A percentile compares a stretch with the other conserved stretches of the same genome.
phyloP scores from a whole-genome alignment of 2,113 vertebrate species.

The Notothenia rossii region DNA sequence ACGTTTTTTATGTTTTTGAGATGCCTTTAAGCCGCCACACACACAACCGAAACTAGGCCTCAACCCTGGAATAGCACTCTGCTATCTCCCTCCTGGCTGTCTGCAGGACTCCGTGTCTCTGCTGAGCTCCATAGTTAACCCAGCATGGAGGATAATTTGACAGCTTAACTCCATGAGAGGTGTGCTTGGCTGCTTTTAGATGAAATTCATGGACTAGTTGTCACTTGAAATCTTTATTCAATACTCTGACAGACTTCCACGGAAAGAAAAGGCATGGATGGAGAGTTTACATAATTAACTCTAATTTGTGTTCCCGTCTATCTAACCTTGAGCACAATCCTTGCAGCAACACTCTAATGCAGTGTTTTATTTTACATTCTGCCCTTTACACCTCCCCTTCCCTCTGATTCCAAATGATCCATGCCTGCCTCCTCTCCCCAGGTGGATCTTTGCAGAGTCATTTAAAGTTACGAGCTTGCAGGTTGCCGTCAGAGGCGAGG shows the following conservation, averaged over 20 bases:
- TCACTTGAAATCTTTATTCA: slow-evolving; percentile 56
- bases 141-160: slow-evolving; percentile 44
- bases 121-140: slow-evolving; percentile 33
- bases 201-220: slow-evolving; percentile 43
- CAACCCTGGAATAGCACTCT: background rate
- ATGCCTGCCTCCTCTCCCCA: slow-evolving; percentile 14
- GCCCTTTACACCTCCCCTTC: slow-evolving; percentile 31
- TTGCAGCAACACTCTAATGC: slow-evolving; percentile 34
- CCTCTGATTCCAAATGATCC: slow-evolving; percentile 23
- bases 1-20: slow-evolving; percentile 4
- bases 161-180: slow-evolving; percentile 47
- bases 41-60: slow-evolving; percentile 19
- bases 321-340: slow-evolving; percentile 27
- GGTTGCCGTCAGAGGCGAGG: slow-evolving; percentile 62
- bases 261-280: slow-evolving; percentile 32
- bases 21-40: background rate
- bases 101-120: slow-evolving; percentile 28
- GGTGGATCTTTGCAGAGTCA: slow-evolving; percentile 46
- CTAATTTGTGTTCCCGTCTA: slow-evolving; percentile 48
- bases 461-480: slow-evolving; percentile 71
- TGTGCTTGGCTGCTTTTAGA: slow-evolving; percentile 50
- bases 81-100: slow-evolving; percentile 24
- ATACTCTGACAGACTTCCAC: slow-evolving; percentile 24
- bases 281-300: slow-evolving; percentile 57
- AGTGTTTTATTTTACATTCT: slow-evolving; percentile 22